These are phyloP conservation scores for Ophioninae sp. DNA, from an alignment of 2,888 invertebrate genomes.

Conservation along the genomic window DNA sequence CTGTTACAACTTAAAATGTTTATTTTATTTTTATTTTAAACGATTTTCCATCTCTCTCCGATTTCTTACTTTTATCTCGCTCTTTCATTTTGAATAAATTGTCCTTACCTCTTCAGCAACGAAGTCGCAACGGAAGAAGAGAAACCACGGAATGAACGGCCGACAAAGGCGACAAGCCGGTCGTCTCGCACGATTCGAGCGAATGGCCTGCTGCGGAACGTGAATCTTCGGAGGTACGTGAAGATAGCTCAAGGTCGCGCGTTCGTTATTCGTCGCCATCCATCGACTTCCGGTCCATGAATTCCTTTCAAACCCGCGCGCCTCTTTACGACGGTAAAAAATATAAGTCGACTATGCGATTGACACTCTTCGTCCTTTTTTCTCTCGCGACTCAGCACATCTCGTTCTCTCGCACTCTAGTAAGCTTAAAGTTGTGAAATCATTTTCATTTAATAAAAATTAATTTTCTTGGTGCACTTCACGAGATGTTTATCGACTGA, in stretches of 20 bases:
- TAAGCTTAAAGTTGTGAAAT: background rate
- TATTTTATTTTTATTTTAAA: background rate
- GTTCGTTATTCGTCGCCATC: background rate
- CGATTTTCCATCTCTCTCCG: background rate
- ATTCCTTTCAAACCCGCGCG: slow-evolving; percentile 34
- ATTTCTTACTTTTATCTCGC: too few species aligned
- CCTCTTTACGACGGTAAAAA: background rate
- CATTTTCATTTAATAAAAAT: background rate
- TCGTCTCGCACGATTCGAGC: slow-evolving; percentile 65
- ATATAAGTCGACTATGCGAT: background rate
- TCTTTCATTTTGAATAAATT: background rate
- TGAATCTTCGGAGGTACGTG: slow-evolving; percentile 35
- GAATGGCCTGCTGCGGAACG: slow-evolving; percentile 41
- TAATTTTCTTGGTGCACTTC: background rate
- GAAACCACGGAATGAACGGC: slow-evolving; percentile 66
- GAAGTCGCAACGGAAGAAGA: slow-evolving; percentile 67
- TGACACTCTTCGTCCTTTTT: too few species aligned
- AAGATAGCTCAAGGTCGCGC: slow-evolving; percentile 41
- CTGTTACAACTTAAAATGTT: background rate
- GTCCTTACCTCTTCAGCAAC: slow-evolving; percentile 68
- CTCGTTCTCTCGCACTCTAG: background rate
- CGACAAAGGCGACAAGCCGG: slow-evolving; percentile 68
- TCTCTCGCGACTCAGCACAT: too few species aligned
- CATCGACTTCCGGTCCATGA: slow-evolving; percentile 48
- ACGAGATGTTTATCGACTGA: background rate